phyloP scores from a whole-genome alignment of 2,797 vertebrate genomes.

The Tragelaphus eurycerus region DNA sequence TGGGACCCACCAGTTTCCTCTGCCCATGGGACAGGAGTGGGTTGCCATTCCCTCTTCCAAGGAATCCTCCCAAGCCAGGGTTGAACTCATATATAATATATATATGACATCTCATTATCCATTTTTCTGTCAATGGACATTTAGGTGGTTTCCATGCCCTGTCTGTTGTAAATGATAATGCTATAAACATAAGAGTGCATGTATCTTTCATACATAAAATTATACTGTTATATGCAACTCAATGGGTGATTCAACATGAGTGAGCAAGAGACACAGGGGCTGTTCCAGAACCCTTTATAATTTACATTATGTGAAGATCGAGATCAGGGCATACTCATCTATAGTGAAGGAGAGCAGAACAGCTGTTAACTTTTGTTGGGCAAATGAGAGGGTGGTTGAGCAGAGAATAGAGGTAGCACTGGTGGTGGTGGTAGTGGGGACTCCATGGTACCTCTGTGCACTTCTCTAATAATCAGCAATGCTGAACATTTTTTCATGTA shows the following conservation, averaged over 20 bases:
- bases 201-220: not conserved
- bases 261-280: not conserved
- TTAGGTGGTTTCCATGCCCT: not conserved
- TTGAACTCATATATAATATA: not conserved
- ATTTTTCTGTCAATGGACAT: not conserved
- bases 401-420: fast-evolving
- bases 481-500: not conserved
- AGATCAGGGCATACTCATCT: not conserved
- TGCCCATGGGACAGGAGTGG: not conserved
- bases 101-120: not conserved
- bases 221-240: not conserved
- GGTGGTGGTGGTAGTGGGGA: not conserved
- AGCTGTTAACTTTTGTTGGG: not conserved
- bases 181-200: not conserved
- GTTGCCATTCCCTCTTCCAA: not conserved
- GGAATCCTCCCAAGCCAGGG: not conserved
- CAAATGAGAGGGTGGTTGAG: not conserved
- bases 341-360: not conserved
- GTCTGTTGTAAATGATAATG: not conserved
- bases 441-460: fast-evolving
- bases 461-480: not conserved
- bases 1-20: not conserved
- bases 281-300: not conserved
- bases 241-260: not conserved
- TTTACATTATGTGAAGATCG: not conserved